phyloP scores from a whole-genome alignment of 1,140 invertebrate genomes.

The Oncopeltus fasciatus region DNA sequence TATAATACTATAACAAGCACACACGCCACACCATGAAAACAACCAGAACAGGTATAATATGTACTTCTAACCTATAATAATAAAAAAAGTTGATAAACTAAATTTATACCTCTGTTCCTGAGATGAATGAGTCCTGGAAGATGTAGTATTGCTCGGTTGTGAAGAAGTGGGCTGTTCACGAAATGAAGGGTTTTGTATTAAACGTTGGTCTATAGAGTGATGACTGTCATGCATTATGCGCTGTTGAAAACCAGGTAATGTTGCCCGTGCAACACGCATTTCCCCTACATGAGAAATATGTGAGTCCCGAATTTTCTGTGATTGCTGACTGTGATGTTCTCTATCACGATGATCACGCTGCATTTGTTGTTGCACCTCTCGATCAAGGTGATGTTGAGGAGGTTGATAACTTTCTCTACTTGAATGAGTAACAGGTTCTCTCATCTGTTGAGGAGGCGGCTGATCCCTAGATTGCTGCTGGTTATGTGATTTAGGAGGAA shows the following conservation, averaged over 20 bases:
- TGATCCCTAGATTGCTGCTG: slow-evolving; percentile 11
- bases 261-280: not conserved
- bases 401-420: slow-evolving; percentile 20
- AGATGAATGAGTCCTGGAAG: slow-evolving; percentile 19
- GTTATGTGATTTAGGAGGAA: slow-evolving; percentile 7
- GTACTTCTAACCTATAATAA: not conserved
- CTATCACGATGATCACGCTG: slow-evolving; percentile 24
- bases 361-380: slow-evolving; percentile 15
- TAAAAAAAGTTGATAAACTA: not conserved
- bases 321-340: slow-evolving; percentile 22
- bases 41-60: too few species aligned
- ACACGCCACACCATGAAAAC: too few species aligned
- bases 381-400: slow-evolving; percentile 17
- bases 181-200: slow-evolving; percentile 21
- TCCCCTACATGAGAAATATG: slow-evolving; percentile 22
- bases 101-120: slow-evolving; percentile 25
- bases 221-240: slow-evolving; percentile 11
- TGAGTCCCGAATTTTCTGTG: not conserved
- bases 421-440: slow-evolving; percentile 18
- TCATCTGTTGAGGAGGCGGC: slow-evolving; percentile 8
- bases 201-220: slow-evolving; percentile 12
- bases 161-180: slow-evolving; percentile 18
- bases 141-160: slow-evolving; percentile 22
- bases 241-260: slow-evolving; percentile 6
- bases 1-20: too few species aligned